Conservation (phyloP, 2,113 vertebrate genomes). For the Heptranchias perlo region DNA sequence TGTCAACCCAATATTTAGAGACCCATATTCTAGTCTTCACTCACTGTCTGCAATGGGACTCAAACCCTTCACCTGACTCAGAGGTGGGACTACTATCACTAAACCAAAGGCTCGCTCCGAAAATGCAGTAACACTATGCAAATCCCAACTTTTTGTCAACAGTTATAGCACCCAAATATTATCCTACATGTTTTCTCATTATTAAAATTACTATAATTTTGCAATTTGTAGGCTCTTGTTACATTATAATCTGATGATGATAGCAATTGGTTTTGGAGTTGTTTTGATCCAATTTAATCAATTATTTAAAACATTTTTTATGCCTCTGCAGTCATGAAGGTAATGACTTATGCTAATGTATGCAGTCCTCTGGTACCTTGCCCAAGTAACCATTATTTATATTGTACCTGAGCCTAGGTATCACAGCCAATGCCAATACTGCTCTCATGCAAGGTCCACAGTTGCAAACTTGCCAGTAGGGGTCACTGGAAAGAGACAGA, state of each 20-base stretch:
- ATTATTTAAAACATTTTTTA: neutral
- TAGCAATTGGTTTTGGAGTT: neutral
- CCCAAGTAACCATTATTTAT: neutral
- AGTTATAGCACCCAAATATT: neutral
- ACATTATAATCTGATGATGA: neutral
- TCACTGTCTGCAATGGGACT: neutral
- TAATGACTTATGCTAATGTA: neutral
- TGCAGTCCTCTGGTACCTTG: neutral
- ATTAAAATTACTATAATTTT: neutral
- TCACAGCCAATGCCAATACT: neutral
- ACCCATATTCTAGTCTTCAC: neutral
- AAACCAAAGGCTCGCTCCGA: neutral
- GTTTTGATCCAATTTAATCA: neutral
- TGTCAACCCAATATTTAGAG: neutral
- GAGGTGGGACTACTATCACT: neutral
- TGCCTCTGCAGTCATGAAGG: neutral
- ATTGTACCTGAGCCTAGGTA: neutral
- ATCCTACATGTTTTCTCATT: neutral
- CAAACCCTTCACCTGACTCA: neutral
- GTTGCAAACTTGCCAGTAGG: neutral
- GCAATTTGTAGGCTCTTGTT: too few species aligned
- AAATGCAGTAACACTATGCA: neutral
- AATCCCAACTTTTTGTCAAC: neutral
- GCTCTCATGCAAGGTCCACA: neutral
- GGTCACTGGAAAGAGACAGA: neutral